Evolutionary conservation across 2,113 vertebrate species (phyloP).

Genomic region (Onychostoma macrolepis): DNA sequence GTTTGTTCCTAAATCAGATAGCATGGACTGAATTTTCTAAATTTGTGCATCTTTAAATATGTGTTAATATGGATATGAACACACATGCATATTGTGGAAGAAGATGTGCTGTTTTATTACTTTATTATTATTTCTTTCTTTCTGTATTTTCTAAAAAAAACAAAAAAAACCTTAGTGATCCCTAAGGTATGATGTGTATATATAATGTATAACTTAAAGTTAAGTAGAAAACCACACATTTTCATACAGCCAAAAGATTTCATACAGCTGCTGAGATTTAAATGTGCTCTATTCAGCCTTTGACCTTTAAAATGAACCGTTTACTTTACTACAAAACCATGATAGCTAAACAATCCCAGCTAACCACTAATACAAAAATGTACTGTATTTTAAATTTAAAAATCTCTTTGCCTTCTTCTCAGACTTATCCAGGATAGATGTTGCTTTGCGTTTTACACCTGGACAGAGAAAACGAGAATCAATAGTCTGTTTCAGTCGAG

Average conservation of each 20-base stretch:
- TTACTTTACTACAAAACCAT: background rate
- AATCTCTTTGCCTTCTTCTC: constrained; percentile 64
- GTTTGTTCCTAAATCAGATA: background rate
- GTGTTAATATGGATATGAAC: background rate
- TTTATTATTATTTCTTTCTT: background rate
- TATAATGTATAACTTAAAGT: background rate
- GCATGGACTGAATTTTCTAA: background rate
- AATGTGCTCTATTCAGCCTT: background rate
- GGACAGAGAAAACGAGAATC: constrained; percentile 7
- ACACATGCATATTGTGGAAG: background rate
- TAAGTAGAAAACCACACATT: background rate
- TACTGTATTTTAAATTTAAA: constrained; percentile 21
- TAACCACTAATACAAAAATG: background rate
- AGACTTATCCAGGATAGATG: constrained; percentile 62
- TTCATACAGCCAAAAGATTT: too few relatives aligned
- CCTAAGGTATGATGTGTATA: too few relatives aligned
- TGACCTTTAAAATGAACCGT: background rate
- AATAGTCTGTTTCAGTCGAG: background rate
- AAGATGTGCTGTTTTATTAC: background rate
- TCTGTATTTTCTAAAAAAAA: too few relatives aligned
- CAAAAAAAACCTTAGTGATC: too few relatives aligned
- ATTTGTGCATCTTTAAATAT: background rate
- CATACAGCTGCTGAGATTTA: too few relatives aligned
- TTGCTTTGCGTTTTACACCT: constrained; percentile 70
- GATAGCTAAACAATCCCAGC: background rate